A percentile compares a stretch with the other conserved stretches of the same genome.
These are phyloP conservation scores for Pterois miles DNA, from an alignment of 2,797 vertebrate species.

Conservation along the genomic window DNA sequence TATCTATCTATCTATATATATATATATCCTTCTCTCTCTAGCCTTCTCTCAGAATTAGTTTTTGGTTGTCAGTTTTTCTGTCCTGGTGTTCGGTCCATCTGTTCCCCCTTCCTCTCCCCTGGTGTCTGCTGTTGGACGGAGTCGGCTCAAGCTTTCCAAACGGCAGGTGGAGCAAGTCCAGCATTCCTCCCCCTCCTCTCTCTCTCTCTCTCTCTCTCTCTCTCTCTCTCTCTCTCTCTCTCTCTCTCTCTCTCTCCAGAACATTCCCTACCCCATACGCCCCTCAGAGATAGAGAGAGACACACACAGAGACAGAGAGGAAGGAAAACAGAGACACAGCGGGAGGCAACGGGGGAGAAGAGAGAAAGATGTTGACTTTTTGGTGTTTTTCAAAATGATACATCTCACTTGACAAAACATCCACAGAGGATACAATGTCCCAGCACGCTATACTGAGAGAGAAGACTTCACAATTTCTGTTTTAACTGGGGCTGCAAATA, in stretches of 20 bases:
- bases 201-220: background rate
- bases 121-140: constrained; percentile 74
- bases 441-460: constrained; percentile 16
- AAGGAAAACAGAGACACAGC: constrained; percentile 75
- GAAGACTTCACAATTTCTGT: constrained; percentile 5
- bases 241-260: constrained; percentile 62
- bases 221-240: constrained; percentile 49
- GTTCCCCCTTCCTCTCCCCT: constrained; percentile 75
- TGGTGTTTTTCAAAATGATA: constrained; percentile 74
- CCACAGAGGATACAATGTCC: constrained; percentile 46
- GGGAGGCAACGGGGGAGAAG: constrained; percentile 61
- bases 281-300: constrained; percentile 61
- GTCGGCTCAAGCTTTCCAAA: constrained; percentile 72
- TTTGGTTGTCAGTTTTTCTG: constrained; percentile 46
- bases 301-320: constrained; percentile 68
- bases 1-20: background rate
- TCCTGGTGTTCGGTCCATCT: constrained; percentile 74
- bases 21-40: background rate
- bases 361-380: constrained; percentile 79
- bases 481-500: background rate
- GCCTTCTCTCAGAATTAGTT: constrained; percentile 26
- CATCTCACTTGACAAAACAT: constrained; percentile 76
- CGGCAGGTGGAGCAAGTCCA: constrained; percentile 81
- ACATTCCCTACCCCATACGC: constrained; percentile 76
- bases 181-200: constrained; percentile 67